A percentile compares a stretch with the other conserved stretches of the same genome.
phyloP scores from a whole-genome alignment of 1,140 invertebrate genomes.

The Onthophagus taurus region DNA sequence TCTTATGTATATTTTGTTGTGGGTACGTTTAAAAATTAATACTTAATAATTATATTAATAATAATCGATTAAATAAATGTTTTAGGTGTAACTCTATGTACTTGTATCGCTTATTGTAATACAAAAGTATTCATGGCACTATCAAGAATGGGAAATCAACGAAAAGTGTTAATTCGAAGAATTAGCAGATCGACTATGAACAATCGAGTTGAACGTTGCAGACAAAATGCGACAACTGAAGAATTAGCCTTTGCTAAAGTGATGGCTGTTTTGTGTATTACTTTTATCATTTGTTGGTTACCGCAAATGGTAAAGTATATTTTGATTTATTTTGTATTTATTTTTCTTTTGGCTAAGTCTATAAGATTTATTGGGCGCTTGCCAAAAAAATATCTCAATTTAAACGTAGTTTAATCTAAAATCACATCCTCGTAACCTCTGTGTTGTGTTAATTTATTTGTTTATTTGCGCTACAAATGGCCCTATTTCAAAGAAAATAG shows the following conservation, averaged over 20 bases:
- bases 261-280: conserved; percentile 71
- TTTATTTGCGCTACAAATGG: neutral
- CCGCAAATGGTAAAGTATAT: conserved; percentile 82
- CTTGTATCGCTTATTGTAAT: conserved; percentile 72
- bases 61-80: conserved; percentile 2
- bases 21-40: conserved; percentile 43
- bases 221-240: conserved; percentile 53
- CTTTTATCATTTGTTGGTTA: conserved; percentile 77
- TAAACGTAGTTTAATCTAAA: neutral
- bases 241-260: conserved; percentile 74
- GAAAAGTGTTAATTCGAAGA: conserved; percentile 41
- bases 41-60: neutral
- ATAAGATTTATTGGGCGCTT: too few relatives aligned
- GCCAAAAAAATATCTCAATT: neutral
- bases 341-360: too few relatives aligned
- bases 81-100: conserved; percentile 60
- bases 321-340: too few relatives aligned
- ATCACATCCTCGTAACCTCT: neutral
- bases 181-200: conserved; percentile 44
- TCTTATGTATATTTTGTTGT: conserved; percentile 68
- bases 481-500: neutral
- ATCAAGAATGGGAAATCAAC: conserved; percentile 49
- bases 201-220: conserved; percentile 35
- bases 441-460: neutral
- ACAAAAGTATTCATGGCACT: conserved; percentile 67